phyloP scores from a whole-genome alignment of 2,888 invertebrate genomes.

The Dasysyrphus albostriatus region DNA sequence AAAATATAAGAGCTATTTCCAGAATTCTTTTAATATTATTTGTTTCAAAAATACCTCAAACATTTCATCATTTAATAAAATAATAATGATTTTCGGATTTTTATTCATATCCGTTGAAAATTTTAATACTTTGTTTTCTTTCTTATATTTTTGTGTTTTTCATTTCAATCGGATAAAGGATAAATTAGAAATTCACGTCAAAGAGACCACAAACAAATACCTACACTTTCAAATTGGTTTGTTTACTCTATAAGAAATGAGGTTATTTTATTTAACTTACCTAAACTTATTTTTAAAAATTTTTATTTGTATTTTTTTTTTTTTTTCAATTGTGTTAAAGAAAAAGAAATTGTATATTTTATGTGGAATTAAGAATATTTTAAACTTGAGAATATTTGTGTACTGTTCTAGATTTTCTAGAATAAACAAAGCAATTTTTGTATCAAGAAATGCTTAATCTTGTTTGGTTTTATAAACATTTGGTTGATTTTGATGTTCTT shows the following conservation, averaged over 20 bases:
- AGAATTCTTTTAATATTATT: neutral
- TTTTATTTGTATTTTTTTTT: conserved; percentile 4
- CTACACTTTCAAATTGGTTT: conserved; percentile 48
- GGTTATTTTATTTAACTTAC: conserved; percentile 24
- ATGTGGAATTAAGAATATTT: neutral
- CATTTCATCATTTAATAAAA: conserved; percentile 3
- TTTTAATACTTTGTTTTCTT: neutral
- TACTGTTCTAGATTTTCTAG: neutral
- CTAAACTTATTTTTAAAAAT: conserved; percentile 10
- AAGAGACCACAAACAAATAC: neutral
- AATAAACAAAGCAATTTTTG: neutral
- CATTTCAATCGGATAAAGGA: conserved; percentile 17
- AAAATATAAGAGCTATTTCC: neutral
- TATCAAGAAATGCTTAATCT: neutral
- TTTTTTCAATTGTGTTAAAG: too few relatives aligned
- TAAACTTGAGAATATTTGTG: too few relatives aligned
- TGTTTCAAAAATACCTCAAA: conserved; percentile 17
- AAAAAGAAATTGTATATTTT: neutral
- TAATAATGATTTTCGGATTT: conserved; percentile 20
- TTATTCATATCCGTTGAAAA: conserved; percentile 2
- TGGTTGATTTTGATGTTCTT: neutral
- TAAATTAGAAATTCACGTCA: conserved; percentile 55
- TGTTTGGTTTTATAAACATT: neutral
- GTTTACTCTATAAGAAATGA: conserved; percentile 49
- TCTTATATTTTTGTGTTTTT: neutral